Conservation (phyloP, 2,888 invertebrate species). For the Caenorhabditis macrosperma region DNA sequence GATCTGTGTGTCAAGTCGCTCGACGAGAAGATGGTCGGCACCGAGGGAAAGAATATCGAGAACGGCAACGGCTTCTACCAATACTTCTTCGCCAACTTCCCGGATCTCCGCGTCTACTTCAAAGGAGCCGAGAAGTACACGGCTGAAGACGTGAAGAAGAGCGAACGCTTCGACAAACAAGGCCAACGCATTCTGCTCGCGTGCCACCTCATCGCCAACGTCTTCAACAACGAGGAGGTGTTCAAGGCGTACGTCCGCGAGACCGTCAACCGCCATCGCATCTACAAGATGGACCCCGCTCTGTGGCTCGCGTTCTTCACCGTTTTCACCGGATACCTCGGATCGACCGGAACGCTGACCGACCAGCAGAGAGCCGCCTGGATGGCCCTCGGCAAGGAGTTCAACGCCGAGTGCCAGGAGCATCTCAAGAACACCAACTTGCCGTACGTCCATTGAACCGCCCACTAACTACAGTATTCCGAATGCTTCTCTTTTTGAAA, state of each 20-base stretch:
- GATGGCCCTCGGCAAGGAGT: slow-evolving; percentile 72
- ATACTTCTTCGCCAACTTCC: slow-evolving; percentile 75
- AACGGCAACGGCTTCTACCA: slow-evolving; percentile 77
- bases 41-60: slow-evolving; percentile 62
- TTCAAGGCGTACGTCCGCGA: slow-evolving; percentile 76
- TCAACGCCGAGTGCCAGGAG: slow-evolving; percentile 68
- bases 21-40: slow-evolving; percentile 65
- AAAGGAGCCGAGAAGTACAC: slow-evolving; percentile 74
- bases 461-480: neutral
- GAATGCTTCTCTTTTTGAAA: neutral
- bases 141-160: slow-evolving; percentile 72
- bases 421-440: slow-evolving; percentile 67
- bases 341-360: slow-evolving; percentile 64
- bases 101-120: slow-evolving; percentile 74
- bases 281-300: slow-evolving; percentile 78
- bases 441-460: slow-evolving; percentile 50
- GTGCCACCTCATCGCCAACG: slow-evolving; percentile 71
- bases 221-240: slow-evolving; percentile 69
- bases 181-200: slow-evolving; percentile 77
- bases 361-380: slow-evolving; percentile 74
- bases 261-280: slow-evolving; percentile 75
- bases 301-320: slow-evolving; percentile 78
- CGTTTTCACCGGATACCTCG: slow-evolving; percentile 75
- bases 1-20: slow-evolving; percentile 66
- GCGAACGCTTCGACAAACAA: slow-evolving; percentile 78